Base-by-base conservation (phyloP, 2,888 invertebrate species). In the Lottia scabra region DNA sequence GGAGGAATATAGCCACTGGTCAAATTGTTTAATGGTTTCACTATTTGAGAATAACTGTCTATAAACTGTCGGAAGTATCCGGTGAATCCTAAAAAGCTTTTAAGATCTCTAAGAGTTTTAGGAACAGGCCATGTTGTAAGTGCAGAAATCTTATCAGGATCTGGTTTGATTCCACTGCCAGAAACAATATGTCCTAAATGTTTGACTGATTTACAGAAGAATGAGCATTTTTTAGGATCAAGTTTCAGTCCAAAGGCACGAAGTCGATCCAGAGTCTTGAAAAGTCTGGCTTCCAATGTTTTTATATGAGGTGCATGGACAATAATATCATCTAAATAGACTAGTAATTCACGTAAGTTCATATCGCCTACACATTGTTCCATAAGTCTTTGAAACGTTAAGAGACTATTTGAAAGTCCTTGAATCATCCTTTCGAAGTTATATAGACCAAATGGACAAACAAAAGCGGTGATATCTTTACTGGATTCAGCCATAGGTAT, bases 311-410 rank as follows among this genome's bases (percentile, higher is more conserved):
- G 44, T 8, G 64, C 70, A n/a, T 70, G 65, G 23, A 71, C 19
- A 10, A 71, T 44, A 26, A 67, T 10, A 23, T 71, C 67, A 48
- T 67, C 71, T 2, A 67, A 46, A 43, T 64, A 71, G 13, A 71
- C 44, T 15, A 70, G 63, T 27, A 71, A n/a, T 27, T 71, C 71
- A 15, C 5, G 16, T 46, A 71, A 23, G n/a, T 70, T 66, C 66
- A 70, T 66, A 43, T 68, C 74, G n/a, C 65, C n/a, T 62, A 74
- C 67, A 56, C 63, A 66, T 62, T 8, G 30, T 23, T 71, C 68
- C 71, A 74, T 71, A 30, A 30, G 30, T 30, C 65, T 27, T 43
- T 64, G 67, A 19, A 72, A 72, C 3, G 56, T 43, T 26, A 15
- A 16, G n/a, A 68, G 70, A 56, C 19, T 44, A 62, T 65, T 71